Evolutionary conservation across 2,113 vertebrate species (phyloP), one percentile per base, ranked within the genome.

Genomic region (Penelope pileata): DNA sequence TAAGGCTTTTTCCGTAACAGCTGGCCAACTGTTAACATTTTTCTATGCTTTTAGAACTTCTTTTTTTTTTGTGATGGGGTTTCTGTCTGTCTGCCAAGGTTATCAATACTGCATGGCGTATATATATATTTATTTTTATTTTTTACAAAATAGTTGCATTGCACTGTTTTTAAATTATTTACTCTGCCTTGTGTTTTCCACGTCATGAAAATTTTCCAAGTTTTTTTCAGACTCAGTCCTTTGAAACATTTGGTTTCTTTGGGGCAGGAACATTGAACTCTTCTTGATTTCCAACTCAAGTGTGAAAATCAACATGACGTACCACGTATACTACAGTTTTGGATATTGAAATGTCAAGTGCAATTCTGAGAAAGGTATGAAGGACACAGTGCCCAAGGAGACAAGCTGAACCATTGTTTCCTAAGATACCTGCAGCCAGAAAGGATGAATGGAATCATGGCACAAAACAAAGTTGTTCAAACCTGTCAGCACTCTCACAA

Each of bases 281-380:
- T 32, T 70, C 50, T 27, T 56, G 38, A 75, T 76, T 58, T 58
- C 43, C 69, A 76, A 51, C 32, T 90, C 47, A 84, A 81, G 21
- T 48, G 43, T 68, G 74, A 62, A 91, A 95, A 82, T 79, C 66
- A 87, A 75, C 32, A 68, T 0, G 1, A 82, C 2, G 0, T 45
- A 47, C 54, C 47, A 56, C 50, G 59, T 60, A 83, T 7, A 67
- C 56, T 64, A 63, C 22, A 60, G 23, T 86, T 54, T 64, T 48
- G 23, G 34, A 82, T 88, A 81, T 53, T 86, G 80, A 95, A 88
- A 95, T 91, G 51, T 59, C 80, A 94, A 75, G 47, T 40, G 66
- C n/a, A 78, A 13, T 78, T 77, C 88, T 82, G 62, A 83, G 50
- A 73, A 81, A 84, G 60, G 34, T 77, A 50, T 59, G 68, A 93